Base-by-base conservation (phyloP, 2,888 invertebrate genomes). In the Oscheius sp. region DNA sequence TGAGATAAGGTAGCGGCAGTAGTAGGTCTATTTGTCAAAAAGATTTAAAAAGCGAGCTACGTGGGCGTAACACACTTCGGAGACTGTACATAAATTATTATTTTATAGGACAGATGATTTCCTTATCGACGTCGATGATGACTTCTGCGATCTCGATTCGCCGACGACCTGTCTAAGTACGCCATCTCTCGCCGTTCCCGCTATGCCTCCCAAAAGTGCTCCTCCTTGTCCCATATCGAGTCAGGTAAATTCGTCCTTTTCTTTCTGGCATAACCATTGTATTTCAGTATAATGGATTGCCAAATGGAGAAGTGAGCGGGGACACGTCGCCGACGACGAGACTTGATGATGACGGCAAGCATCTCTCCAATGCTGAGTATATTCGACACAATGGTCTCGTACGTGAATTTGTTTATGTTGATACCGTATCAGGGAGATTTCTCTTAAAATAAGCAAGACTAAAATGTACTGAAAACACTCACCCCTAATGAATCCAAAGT, bases 101-200 rank as follows among this genome's bases (percentile, higher is more conserved):
- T n/a, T 80, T 86, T 72, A n/a, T 77, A 86, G 86, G 72, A 86
- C 86, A 27, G 86, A 86, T 71, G 86, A 86, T 61, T 75, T 85
- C n/a, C 78, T 84, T 59, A 74, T 81, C 59, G 84, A 85, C 55
- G 29, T 83, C n/a, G 86, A 86, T 66, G 84, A 85, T 59, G 86
- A 86, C 59, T 76, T 76, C 21, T 68, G 53, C 35, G 56, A 56
- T 13, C 27, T 69, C 3, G 59, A 43, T 41, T 59, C 69, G 7
- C 52, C 72, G 7, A 18, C 21, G 29, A 35, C 35, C 5, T 56
- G 66, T 43, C 72, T 64, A 16, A 21, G 68, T 1, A 43, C 73
- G 7, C 59, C 73, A 12, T 56, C 69, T 0, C 56, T 73, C 25
- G 23, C 72, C 12, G 35, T 72, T 16, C 53, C 64, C 6, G 16